Evolutionary conservation across 2,888 invertebrate genomes (phyloP), one percentile per base, ranked within the genome.

Genomic region (Chloroclystis v-ata): DNA sequence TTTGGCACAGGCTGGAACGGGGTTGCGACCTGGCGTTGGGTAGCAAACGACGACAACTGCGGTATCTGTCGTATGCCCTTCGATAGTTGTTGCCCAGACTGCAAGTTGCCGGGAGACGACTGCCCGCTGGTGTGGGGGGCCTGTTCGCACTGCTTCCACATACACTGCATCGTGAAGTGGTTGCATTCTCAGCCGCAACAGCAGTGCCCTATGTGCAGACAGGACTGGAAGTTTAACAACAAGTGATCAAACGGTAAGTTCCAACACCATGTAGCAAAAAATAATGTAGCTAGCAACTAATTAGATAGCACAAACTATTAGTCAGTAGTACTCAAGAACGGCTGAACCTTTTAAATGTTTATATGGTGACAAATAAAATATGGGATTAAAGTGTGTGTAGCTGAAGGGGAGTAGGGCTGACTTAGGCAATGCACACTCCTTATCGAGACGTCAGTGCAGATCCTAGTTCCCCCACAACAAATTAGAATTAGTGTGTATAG

Each of bases 81-180:
- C 87, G 99, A 99, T 82, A 97, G 96, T 65, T 98, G 98, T 75
- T 99, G 98, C 74, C 97, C 98, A 1, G 98, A 99, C 82, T 99
- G 98, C 86, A 97, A 97, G 82, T 89, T 97, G 56, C 98, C 98
- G 13, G 98, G 98, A 40, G 98, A 99, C 89, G 98, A 98, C 84
- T 99, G 98, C 74, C 98, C 99, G 9, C 83, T 99, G 74, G 98
- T 98, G 30, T 98, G 98, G 97, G 99, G 99, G 51, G 95, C 96
- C 72, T 99, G 99, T 82, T 96, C 97, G 6, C 99, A 99, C 88
- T 98, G 98, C 86, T 99, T 99, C 84, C 99, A 99, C 83, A 98
- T 98, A 84, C 99, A 99, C 83, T 99, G 99, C 87, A 99, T 99
- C 70, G 96, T 97, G 77, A 99, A 99, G 91, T 99, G 99, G 99